These are phyloP conservation scores for Alosa sapidissima DNA, from an alignment of 2,797 vertebrate genomes.

Conservation along the genomic window DNA sequence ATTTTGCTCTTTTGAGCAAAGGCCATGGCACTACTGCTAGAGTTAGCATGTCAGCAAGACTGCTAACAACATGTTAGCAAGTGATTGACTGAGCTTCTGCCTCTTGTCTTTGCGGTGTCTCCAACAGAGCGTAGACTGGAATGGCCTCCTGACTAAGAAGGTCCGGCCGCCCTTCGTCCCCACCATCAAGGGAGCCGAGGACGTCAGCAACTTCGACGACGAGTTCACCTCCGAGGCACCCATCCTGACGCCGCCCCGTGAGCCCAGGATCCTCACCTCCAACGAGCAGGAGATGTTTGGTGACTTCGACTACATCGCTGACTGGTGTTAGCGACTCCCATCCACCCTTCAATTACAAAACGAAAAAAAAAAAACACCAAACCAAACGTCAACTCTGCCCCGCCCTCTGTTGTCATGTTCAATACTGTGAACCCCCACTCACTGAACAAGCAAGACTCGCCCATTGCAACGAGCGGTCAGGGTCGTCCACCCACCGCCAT, in stretches of 20 bases:
- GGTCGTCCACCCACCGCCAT: neutral
- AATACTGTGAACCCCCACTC: constrained; percentile 78
- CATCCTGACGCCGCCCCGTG: constrained; percentile 94
- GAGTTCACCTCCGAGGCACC: constrained; percentile 99
- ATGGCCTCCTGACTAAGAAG: constrained; percentile 90
- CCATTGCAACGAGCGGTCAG: neutral
- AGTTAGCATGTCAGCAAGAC: too few species aligned
- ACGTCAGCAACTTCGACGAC: constrained; percentile 98
- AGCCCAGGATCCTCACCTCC: constrained; percentile 87
- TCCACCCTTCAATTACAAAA: neutral
- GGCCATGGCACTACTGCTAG: too few species aligned
- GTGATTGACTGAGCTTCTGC: too few species aligned
- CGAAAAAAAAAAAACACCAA: neutral
- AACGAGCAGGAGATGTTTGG: constrained; percentile 93
- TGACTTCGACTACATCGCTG: constrained; percentile 99
- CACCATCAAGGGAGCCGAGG: constrained; percentile 88
- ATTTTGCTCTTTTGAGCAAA: neutral
- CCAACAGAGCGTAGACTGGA: constrained; percentile 90
- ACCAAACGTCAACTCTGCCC: neutral
- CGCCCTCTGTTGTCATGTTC: neutral
- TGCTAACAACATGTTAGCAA: too few species aligned
- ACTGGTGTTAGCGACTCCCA: constrained; percentile 90
- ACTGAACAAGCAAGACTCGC: constrained; percentile 33
- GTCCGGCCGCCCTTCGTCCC: constrained; percentile 94
- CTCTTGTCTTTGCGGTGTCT: neutral